Base-by-base conservation (phyloP, 2,888 invertebrate species). In the Drosophila falleni region DNA sequence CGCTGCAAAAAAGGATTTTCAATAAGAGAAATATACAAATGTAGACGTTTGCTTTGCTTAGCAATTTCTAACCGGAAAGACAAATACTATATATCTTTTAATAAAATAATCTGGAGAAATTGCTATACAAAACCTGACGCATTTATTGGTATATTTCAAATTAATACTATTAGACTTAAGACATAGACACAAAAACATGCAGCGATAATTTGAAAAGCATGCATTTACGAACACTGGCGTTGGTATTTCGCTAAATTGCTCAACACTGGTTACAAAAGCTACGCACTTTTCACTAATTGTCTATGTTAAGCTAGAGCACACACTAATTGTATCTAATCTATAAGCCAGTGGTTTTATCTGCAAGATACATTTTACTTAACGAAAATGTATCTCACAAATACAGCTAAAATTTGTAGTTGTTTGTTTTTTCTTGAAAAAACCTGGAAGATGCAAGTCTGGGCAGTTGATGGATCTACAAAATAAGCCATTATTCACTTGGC, bases 391-490 rank as follows among this genome's bases (percentile, higher is more conserved):
- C 78, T 46, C 65, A 59, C 58, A 80, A 89, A 89, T 78, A 50
- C 64, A 49, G 70, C 74, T 67, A 62, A 6, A 49, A 15, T 46
- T 39, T 50, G 68, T 46, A 71, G 3, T 19, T 44, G 9, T 33
- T 41, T 54, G 71, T 65, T 72, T 70, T 66, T 23, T 73, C 67
- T 75, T 74, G 89, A 88, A 86, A 86, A 87, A 87, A 87, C 89
- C 83, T 88, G 75, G 90, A 91, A 92, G 92, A 81, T 91, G 90
- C 92, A 92, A 92, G 92, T 92, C 92, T 92, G 92, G 92, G 90
- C 92, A 91, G 91, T 89, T 91, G 92, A 92, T 91, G 92, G 92
- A 91, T 87, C 80, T 92, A 92, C 90, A 89, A 80, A 65, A 70
- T 50, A 61, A 74, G 89, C 79, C 89, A 79, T 49, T 56, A 64